Base-by-base conservation (phyloP, 1,140 invertebrate species). In the Musca domestica region DNA sequence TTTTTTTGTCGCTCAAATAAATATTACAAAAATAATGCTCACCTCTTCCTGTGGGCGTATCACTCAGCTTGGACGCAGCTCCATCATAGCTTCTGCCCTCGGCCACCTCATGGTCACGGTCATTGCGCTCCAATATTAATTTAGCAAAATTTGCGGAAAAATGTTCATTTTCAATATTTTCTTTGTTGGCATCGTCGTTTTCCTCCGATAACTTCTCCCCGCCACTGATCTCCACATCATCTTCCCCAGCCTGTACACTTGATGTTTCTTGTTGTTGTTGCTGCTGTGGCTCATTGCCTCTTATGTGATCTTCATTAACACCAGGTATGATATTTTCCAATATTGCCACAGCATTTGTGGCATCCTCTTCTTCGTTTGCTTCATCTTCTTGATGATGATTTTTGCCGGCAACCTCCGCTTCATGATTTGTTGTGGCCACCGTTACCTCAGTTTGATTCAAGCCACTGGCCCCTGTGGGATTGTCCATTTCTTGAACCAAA, bases 221-320 rank as follows among this genome's bases (percentile, higher is more conserved):
- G 71, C 71, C 1, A 72, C 64, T 48, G n/a, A 12, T 22, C 19
- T 19, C 14, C 15, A 41, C 61, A 41, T 47, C n/a, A 52, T 30
- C 27, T 30, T 30, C 27, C 9, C 27, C 27, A 3, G 27, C n/a
- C n/a, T n/a, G n/a, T n/a, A n/a, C n/a, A n/a, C n/a, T n/a, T n/a
- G n/a, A n/a, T n/a, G n/a, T n/a, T n/a, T n/a, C n/a, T n/a, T n/a
- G 22, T 14, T 25, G 17, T 27, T 17, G 34, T 34, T 61, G 27
- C 10, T 27, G 17, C 47, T 58, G 23, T 56, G 56, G 27, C 48
- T 52, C 64, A 61, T 46, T 41, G 10, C 22, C 41, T 17, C 67
- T 67, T 6, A 71, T 67, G n/a, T 69, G 25, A 66, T 76, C 7
- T 75, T 69, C 54, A 76, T 70, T 49, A 69, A 75, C 65, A 70